Conservation (phyloP, 1,140 invertebrate species). For the Hirudo medicinalis region DNA sequence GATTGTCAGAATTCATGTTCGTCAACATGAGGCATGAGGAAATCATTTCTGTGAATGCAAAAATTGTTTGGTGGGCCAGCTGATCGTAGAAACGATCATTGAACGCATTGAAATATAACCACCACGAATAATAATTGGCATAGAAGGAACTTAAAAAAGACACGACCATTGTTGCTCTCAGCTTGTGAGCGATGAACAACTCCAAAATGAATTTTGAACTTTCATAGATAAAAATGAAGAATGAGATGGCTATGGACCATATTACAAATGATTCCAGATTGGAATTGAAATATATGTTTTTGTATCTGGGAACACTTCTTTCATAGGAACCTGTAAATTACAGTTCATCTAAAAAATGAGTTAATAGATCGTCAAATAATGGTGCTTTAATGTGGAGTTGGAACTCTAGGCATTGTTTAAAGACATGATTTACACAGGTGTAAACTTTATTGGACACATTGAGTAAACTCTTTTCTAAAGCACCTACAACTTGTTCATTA, state of each 20-base stretch:
- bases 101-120: conserved; percentile 68
- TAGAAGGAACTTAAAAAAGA: conserved; percentile 58
- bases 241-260: conserved; percentile 56
- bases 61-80: conserved; percentile 52
- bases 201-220: conserved; percentile 51
- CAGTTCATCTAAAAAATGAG: no score
- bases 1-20: conserved; percentile 33
- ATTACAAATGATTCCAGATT: conserved; percentile 61
- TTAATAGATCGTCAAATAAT: no score
- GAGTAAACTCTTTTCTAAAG: conserved; percentile 16
- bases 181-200: conserved; percentile 45
- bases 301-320: conserved; percentile 49
- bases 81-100: conserved; percentile 62
- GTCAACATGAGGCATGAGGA: conserved; percentile 49
- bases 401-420: no score
- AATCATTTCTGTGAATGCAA: conserved; percentile 54
- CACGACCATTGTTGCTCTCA: conserved; percentile 54
- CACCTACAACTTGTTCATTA: no score
- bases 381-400: no score
- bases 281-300: conserved; percentile 69
- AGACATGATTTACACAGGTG: no score
- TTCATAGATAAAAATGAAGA: conserved; percentile 57
- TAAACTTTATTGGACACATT: no score
- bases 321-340: conserved; percentile 26
- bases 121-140: conserved; percentile 70